These are phyloP conservation scores for Orius insidiosus DNA, from an alignment of 1,140 invertebrate species.

Conservation along the genomic window DNA sequence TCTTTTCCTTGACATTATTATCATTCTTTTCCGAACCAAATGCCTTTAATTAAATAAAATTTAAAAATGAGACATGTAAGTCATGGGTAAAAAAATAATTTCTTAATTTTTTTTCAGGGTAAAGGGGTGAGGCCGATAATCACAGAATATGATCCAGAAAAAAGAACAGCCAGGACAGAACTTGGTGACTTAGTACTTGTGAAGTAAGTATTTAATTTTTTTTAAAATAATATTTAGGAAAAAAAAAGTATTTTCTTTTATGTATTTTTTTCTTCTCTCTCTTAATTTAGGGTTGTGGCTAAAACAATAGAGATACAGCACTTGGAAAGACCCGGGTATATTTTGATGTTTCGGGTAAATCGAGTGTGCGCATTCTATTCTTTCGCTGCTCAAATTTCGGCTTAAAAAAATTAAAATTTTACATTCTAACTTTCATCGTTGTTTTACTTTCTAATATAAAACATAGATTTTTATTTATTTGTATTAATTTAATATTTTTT, in stretches of 20 bases:
- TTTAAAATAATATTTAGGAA: no score
- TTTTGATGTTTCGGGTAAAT: not conserved
- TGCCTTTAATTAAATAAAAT: no score
- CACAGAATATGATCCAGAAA: constrained; percentile 46
- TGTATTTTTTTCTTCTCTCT: not conserved
- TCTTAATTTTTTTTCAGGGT: constrained; percentile 34
- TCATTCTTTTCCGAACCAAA: no score
- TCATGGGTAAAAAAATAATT: no score
- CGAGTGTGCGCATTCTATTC: not conserved
- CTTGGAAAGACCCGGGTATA: not conserved
- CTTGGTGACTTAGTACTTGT: constrained; percentile 43
- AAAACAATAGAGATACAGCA: not conserved
- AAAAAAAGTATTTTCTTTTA: not conserved
- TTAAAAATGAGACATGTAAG: no score
- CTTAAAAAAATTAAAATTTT: not conserved
- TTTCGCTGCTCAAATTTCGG: not conserved
- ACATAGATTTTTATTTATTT: constrained; percentile 1
- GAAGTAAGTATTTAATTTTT: constrained; percentile 24
- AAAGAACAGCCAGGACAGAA: constrained; percentile 40
- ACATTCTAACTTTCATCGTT: not conserved
- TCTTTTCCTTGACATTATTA: no score
- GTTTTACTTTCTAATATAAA: not conserved
- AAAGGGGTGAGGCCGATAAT: constrained; percentile 43
- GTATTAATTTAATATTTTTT: constrained; percentile 11
- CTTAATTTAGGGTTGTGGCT: not conserved